Base-by-base conservation (phyloP, 2,113 vertebrate species). In the Prinia subflava region DNA sequence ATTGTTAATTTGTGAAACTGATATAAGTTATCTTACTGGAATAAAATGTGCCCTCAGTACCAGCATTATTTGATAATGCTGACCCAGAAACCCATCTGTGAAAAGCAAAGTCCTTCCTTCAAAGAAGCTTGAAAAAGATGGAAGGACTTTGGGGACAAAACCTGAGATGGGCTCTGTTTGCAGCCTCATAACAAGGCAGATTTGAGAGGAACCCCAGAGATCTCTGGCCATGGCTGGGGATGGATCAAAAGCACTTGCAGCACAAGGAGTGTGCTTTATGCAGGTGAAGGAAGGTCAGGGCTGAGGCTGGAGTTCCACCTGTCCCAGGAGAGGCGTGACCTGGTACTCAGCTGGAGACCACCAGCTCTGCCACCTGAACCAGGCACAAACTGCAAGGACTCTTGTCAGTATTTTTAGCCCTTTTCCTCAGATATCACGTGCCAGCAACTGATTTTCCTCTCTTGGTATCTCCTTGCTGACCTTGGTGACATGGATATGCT, bases 41-140 rank as follows among this genome's bases (percentile, higher is more conserved):
- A 60, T 39, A 75, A 83, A 63, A 78, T 25, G 17, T 63, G 27
- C 46, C 50, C 75, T 75, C 64, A 81, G 80, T 56, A 83, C 28
- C 30, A 53, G 31, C 37, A 55, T 80, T 70, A 63, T 67, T 68
- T 74, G 57, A 80, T 41, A 73, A 57, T 77, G 37, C 79, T 94
- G 88, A 92, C 67, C 53, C 88, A 95, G 79, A 93, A 95, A 87
- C 16, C 6, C 4, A 10, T 63, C 64, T 90, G 60, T 52, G 35
- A n/a, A 77, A 27, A 89, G 59, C 19, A 46, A 95, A 78, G 77
- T 42, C 30, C 44, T 91, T 62, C 0, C 0, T 78, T 82, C 90
- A 91, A 92, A 92, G 63, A 42, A 78, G 6, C 52, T 14, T 73
- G 83, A 67, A 93, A 92, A 67, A 71, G 86, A 52, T 1, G 0